A percentile compares a stretch with the other conserved stretches of the same genome.
Evolutionary conservation across 2,797 vertebrate genomes (phyloP).

Genomic region (Muraenolepis orangiensis): DNA sequence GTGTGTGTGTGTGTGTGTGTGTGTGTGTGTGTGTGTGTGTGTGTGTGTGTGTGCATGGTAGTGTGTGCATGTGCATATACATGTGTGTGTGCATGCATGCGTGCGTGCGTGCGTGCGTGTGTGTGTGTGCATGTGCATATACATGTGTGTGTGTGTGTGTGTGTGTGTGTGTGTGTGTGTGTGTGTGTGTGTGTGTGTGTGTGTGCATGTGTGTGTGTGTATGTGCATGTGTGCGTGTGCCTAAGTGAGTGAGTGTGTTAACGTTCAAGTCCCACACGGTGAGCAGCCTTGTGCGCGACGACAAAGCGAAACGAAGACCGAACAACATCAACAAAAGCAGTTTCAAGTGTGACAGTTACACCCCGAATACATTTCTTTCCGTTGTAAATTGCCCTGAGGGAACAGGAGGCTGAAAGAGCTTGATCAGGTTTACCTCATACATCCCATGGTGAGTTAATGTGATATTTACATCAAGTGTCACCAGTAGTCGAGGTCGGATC

Average conservation of each 20-base stretch:
- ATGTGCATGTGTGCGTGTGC: background rate
- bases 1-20: too few relatives aligned
- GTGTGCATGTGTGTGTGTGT: background rate
- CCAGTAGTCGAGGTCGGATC: background rate
- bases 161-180: background rate
- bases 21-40: too few relatives aligned
- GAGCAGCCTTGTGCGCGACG: background rate
- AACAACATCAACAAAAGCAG: background rate
- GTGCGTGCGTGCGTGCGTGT: background rate
- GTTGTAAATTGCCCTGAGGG: background rate
- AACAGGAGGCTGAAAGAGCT: background rate
- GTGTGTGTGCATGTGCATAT: background rate
- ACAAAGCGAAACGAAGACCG: too few relatives aligned
- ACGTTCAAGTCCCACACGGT: background rate
- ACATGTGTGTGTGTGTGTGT: background rate
- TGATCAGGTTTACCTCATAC: background rate
- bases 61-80: conserved; percentile 23
- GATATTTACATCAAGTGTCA: background rate
- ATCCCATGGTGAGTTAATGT: background rate
- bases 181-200: background rate
- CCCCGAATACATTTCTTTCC: background rate
- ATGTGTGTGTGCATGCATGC: background rate
- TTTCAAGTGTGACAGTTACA: background rate
- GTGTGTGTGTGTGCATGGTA: too few relatives aligned
- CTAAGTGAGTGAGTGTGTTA: background rate